These are phyloP conservation scores for Podabrus alpinus DNA, from an alignment of 2,888 invertebrate species.

Conservation along the genomic window DNA sequence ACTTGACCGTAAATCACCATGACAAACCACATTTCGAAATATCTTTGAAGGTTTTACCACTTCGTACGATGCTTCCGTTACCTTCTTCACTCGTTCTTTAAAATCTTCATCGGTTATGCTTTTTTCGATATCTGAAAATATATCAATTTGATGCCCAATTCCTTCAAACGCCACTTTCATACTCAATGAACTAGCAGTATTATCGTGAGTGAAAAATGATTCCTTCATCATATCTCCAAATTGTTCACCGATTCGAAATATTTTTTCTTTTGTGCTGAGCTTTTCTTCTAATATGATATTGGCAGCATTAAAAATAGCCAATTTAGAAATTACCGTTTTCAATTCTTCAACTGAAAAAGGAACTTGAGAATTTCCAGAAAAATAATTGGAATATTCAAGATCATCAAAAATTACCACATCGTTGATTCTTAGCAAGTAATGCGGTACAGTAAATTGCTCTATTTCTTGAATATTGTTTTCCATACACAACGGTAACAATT, in stretches of 20 bases:
- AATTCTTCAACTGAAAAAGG: slow-evolving; percentile 36
- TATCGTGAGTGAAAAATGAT: slow-evolving; percentile 30
- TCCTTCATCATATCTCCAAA: slow-evolving; percentile 45
- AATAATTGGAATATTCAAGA: background rate
- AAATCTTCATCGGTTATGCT: background rate
- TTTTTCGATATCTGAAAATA: background rate
- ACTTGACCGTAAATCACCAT: slow-evolving; percentile 50
- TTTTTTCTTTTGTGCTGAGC: slow-evolving; percentile 24
- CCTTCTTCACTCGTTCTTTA: slow-evolving; percentile 15
- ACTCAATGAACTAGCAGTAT: background rate
- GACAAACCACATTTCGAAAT: slow-evolving; percentile 50
- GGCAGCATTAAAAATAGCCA: slow-evolving; percentile 50
- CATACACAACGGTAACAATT: background rate
- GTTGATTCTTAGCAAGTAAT: background rate
- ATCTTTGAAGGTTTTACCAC: slow-evolving; percentile 47
- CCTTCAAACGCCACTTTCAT: background rate
- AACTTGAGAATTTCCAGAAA: background rate
- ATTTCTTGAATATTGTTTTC: background rate
- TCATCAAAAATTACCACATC: background rate
- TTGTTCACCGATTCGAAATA: slow-evolving; percentile 40
- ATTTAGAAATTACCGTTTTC: slow-evolving; percentile 39
- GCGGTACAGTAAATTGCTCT: background rate
- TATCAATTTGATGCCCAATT: background rate
- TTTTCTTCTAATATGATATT: slow-evolving; percentile 50
- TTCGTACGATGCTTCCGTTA: slow-evolving; percentile 39